Evolutionary conservation across 2,797 vertebrate genomes (phyloP).

Genomic region (Notamacropus eugenii): DNA sequence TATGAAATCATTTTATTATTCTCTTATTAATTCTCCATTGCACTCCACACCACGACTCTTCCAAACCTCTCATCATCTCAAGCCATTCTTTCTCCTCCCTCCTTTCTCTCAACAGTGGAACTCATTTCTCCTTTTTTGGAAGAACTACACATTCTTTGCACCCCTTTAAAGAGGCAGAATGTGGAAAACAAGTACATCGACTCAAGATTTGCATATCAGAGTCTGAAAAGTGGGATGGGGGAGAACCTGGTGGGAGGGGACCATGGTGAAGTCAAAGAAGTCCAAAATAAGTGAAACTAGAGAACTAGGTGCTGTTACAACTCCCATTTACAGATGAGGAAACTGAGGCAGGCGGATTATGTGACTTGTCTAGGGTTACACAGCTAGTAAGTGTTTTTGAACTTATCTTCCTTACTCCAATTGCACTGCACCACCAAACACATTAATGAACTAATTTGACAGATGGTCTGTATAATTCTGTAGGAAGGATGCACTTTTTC

Average conservation of each 20-base stretch:
- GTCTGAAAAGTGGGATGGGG: not conserved
- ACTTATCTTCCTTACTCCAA: not conserved
- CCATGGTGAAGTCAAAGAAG: not conserved
- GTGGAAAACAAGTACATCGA: constrained; percentile 55
- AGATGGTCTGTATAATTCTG: not conserved
- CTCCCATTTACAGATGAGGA: not conserved
- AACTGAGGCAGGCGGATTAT: not conserved
- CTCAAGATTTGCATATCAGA: constrained; percentile 45
- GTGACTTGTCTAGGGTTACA: not conserved
- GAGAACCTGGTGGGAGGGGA: not conserved
- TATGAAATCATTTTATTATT: not conserved
- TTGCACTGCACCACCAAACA: not conserved
- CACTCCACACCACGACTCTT: not conserved
- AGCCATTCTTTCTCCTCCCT: not conserved
- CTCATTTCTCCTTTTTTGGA: not conserved
- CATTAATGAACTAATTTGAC: not conserved
- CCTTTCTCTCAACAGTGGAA: not conserved
- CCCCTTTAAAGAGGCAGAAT: constrained; percentile 51
- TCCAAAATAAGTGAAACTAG: not conserved
- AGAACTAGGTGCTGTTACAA: not conserved
- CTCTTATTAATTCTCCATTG: not conserved
- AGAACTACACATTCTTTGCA: constrained; percentile 38
- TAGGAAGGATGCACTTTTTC: not conserved
- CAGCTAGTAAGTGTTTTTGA: not conserved
- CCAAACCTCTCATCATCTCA: not conserved